These are phyloP conservation scores for Spinibarbus caldwelli DNA, from an alignment of 2,797 vertebrate genomes.

Conservation along the genomic window DNA sequence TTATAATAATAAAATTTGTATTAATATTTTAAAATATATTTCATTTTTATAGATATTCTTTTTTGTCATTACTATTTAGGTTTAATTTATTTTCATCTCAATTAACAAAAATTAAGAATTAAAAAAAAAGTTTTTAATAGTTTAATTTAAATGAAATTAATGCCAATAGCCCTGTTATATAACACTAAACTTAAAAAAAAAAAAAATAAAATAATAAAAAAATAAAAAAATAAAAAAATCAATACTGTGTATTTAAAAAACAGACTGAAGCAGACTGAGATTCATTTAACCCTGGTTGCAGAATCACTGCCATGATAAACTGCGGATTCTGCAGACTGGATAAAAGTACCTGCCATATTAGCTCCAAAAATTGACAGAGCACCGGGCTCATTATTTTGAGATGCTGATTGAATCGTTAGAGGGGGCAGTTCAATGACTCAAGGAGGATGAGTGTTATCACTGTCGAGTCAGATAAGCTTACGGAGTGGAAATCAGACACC, in stretches of 20 bases:
- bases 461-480: conserved; percentile 50
- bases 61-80: background rate
- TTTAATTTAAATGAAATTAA: too few species aligned
- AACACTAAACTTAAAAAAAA: background rate
- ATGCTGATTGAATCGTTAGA: conserved; percentile 48
- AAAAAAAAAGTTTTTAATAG: too few species aligned
- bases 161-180: background rate
- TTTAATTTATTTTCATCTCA: background rate
- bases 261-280: background rate
- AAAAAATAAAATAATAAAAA: background rate
- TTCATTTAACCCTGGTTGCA: background rate
- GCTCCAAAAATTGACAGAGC: conserved; percentile 25
- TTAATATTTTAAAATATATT: background rate
- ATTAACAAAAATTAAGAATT: too few species aligned
- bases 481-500: conserved; percentile 46
- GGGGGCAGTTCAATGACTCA: conserved; percentile 47
- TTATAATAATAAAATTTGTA: background rate
- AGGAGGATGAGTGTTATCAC: conserved; percentile 48
- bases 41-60: background rate
- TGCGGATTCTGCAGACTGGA: background rate
- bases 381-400: conserved; percentile 48
- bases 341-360: background rate
- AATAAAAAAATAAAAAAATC: too few species aligned
- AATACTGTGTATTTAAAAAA: too few species aligned
- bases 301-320: background rate